phyloP scores from a whole-genome alignment of 1,140 invertebrate species.

The Babylonia areolata region DNA sequence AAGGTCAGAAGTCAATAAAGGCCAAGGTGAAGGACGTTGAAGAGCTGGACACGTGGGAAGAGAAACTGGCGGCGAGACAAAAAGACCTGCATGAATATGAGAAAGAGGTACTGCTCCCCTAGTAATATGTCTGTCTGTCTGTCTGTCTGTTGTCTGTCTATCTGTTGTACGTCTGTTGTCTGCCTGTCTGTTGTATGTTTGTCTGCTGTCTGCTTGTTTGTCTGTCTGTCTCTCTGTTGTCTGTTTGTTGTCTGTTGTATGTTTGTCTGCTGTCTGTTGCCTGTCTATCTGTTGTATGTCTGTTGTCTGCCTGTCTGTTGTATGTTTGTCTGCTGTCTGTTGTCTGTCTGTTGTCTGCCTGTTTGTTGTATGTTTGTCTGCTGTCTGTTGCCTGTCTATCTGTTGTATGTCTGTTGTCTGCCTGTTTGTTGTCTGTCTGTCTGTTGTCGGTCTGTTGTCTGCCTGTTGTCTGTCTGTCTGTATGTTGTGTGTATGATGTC shows the following conservation, averaged over 20 bases:
- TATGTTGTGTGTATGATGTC: too few species aligned
- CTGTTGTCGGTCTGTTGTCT: background rate
- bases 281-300: too few species aligned
- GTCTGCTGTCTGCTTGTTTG: too few species aligned
- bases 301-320: too few species aligned
- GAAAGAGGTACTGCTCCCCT: background rate
- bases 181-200: background rate
- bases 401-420: background rate
- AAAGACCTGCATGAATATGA: conserved; percentile 15
- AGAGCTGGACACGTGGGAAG: background rate
- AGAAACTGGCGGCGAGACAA: background rate
- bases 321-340: background rate
- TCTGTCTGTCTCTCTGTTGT: background rate
- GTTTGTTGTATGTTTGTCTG: background rate
- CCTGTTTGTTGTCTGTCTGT: background rate
- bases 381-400: background rate
- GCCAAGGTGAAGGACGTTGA: background rate
- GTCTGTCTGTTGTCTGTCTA: background rate
- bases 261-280: background rate
- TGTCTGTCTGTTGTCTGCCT: background rate
- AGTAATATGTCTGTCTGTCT: background rate
- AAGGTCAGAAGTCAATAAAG: background rate
- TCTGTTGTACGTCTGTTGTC: too few species aligned
- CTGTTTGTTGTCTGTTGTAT: background rate
- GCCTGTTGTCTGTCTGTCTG: background rate